These are phyloP conservation scores for Halcyon leucocephala DNA, from an alignment of 2,797 vertebrate genomes.

Conservation along the genomic window DNA sequence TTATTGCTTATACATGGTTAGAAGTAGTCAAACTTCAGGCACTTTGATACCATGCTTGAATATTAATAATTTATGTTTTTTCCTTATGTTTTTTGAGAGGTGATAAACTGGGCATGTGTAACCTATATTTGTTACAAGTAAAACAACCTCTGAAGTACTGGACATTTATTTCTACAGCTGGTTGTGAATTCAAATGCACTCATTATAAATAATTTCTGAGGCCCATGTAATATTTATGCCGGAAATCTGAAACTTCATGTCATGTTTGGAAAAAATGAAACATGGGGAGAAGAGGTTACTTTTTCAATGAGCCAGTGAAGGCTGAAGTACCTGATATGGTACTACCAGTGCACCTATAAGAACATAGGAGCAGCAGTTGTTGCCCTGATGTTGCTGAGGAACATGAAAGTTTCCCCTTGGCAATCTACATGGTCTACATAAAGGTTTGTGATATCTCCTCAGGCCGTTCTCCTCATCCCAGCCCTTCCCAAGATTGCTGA, in stretches of 20 bases:
- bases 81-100: background rate
- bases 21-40: background rate
- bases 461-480: background rate
- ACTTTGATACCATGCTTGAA: background rate
- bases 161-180: conserved; percentile 44
- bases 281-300: background rate
- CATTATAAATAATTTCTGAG: conserved; percentile 57
- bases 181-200: conserved; percentile 21
- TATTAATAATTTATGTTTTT: background rate
- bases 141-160: conserved; percentile 10
- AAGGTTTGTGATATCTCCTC: background rate
- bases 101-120: conserved; percentile 17
- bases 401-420: background rate
- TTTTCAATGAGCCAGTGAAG: background rate
- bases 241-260: conserved; percentile 26
- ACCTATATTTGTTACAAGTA: conserved; percentile 20
- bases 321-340: background rate
- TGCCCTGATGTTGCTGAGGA: background rate
- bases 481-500: background rate
- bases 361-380: accelerated
- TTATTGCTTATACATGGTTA: background rate
- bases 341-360: background rate
- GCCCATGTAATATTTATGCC: conserved; percentile 39
- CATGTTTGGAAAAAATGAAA: conserved; percentile 5
- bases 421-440: background rate